A percentile compares a stretch with the other conserved stretches of the same genome.
Evolutionary conservation across 2,888 invertebrate species (phyloP).

Genomic region (Hermaeophaga mercurialis): DNA sequence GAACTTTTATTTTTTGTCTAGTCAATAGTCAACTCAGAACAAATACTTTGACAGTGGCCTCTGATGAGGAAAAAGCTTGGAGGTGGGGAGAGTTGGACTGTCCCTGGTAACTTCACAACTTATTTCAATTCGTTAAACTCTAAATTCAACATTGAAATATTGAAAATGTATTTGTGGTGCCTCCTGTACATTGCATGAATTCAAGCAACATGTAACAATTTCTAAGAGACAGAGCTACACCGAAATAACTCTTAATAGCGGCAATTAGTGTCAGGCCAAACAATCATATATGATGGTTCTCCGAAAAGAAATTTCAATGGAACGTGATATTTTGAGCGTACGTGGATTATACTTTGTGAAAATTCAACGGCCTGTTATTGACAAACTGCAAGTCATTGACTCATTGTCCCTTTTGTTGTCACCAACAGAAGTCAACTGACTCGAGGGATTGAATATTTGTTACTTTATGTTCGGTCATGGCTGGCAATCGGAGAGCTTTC

Average conservation of each 20-base stretch:
- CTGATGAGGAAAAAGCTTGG: no score
- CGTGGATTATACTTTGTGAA: conserved; percentile 1
- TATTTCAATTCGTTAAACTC: no score
- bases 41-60: no score
- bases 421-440: conserved; percentile 3
- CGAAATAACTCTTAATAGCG: background rate
- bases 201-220: background rate
- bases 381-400: background rate
- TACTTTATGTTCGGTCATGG: background rate
- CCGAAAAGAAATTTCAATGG: background rate
- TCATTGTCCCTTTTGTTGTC: conserved; percentile 8
- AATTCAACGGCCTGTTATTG: background rate
- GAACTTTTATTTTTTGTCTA: no score
- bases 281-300: background rate
- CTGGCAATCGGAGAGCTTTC: no score
- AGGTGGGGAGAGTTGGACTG: no score
- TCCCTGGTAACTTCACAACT: no score
- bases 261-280: background rate
- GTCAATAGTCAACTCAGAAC: no score
- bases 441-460: background rate
- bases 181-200: no score
- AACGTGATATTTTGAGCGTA: conserved; percentile 2
- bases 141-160: no score
- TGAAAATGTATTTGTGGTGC: no score
- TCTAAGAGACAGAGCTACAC: background rate